These are phyloP conservation scores for Pterostichus madidus DNA, from an alignment of 2,888 invertebrate genomes.

Conservation along the genomic window DNA sequence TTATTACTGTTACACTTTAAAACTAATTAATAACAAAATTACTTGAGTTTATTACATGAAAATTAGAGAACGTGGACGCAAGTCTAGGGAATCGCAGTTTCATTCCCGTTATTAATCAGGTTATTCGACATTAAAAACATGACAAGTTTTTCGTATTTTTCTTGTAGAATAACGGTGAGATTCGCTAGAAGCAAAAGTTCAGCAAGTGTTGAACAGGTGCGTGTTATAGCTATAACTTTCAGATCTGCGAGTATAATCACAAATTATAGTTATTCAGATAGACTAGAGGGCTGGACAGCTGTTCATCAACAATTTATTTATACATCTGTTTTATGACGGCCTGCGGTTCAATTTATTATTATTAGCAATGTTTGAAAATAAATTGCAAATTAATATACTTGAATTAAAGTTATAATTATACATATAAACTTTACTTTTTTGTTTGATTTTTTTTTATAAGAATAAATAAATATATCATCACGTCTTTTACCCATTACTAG, in stretches of 20 bases:
- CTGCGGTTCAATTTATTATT: no score
- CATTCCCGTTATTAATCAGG: constrained; percentile 26
- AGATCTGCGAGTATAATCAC: not conserved
- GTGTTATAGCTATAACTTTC: not conserved
- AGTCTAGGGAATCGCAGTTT: not conserved
- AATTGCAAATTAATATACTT: no score
- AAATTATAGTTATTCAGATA: constrained; percentile 2
- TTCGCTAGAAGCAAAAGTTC: not conserved
- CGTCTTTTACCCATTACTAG: no score
- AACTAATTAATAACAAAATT: no score
- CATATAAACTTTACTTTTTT: no score
- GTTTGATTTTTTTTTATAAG: no score
- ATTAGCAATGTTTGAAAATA: no score
- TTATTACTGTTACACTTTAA: no score
- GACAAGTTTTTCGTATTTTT: constrained; percentile 25
- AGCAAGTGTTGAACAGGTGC: constrained; percentile 29
- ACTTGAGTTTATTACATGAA: not conserved
- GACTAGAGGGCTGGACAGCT: no score
- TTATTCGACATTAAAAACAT: constrained; percentile 21
- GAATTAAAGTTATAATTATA: no score
- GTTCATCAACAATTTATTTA: not conserved
- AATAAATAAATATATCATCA: no score
- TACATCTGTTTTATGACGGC: no score
- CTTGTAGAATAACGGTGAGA: constrained; percentile 35
- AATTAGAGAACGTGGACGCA: not conserved